phyloP scores from a whole-genome alignment of 1,140 invertebrate species.

The Berghia stephanieae region DNA sequence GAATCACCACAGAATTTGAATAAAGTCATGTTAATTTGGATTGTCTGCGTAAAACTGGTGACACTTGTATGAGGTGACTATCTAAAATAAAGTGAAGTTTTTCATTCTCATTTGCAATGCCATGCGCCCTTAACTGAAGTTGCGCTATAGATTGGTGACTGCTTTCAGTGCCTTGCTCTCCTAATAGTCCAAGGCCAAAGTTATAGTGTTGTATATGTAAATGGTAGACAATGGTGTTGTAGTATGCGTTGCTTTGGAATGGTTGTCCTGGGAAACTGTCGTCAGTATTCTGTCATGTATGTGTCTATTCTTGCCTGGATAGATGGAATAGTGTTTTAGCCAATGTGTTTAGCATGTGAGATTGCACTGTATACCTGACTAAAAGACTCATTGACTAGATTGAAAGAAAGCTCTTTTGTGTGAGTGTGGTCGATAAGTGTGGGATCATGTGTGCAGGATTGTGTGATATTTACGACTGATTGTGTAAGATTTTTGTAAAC shows the following conservation, averaged over 20 bases:
- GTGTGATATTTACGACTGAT: too few species aligned
- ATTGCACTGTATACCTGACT: conserved; percentile 1
- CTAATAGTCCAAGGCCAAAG: not conserved
- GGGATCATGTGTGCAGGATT: too few species aligned
- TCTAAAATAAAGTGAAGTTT: not conserved
- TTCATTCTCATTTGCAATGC: not conserved
- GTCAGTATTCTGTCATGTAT: too few species aligned
- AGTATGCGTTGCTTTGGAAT: not conserved
- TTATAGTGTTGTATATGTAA: not conserved
- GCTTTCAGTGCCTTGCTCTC: not conserved
- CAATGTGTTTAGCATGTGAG: not conserved
- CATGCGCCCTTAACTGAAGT: not conserved
- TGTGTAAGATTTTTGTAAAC: not conserved
- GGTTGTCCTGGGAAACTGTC: too few species aligned
- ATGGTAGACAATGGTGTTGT: not conserved
- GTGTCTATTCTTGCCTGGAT: not conserved
- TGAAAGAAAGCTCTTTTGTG: too few species aligned
- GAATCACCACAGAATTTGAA: too few species aligned
- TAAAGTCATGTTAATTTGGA: too few species aligned
- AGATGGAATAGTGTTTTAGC: not conserved
- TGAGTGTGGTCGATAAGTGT: too few species aligned
- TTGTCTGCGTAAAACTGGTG: too few species aligned
- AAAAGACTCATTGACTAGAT: too few species aligned
- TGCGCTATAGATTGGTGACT: not conserved
- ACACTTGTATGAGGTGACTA: not conserved